Percentiles rank a stretch among this genome's conserved stretches.
Evolutionary conservation across 1,140 invertebrate species (phyloP).

Genomic region (Bombyx mandarina): DNA sequence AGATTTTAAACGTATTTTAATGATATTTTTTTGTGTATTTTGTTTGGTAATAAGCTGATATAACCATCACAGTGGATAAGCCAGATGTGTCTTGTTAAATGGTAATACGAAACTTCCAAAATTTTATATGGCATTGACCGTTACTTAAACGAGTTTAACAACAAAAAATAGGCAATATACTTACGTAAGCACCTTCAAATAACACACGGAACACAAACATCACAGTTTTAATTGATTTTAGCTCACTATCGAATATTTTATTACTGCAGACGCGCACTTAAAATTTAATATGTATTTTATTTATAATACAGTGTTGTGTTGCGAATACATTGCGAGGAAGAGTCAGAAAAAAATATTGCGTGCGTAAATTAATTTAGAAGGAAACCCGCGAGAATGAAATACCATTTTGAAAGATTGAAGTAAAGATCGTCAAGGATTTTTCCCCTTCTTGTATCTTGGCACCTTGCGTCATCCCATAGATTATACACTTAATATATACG

Average conservation of each 20-base stretch:
- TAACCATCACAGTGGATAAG: no score
- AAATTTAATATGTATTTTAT: no score
- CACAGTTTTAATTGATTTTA: slow-evolving; percentile 46
- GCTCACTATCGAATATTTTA: slow-evolving; percentile 28
- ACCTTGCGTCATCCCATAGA: slow-evolving; percentile 52
- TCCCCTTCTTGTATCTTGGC: slow-evolving; percentile 40
- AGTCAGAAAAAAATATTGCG: background rate
- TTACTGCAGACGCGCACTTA: slow-evolving; percentile 22
- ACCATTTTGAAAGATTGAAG: slow-evolving; percentile 66
- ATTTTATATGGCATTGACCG: no score
- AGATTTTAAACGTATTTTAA: no score
- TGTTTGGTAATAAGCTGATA: no score
- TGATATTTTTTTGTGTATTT: no score
- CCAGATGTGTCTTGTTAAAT: no score
- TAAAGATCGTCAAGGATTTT: slow-evolving; percentile 61
- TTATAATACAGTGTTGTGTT: no score
- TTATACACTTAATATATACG: no score
- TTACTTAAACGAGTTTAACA: slow-evolving; percentile 26
- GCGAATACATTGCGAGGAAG: no score
- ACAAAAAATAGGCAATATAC: slow-evolving; percentile 47
- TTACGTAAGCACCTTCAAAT: slow-evolving; percentile 63
- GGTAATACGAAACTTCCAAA: no score
- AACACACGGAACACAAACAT: slow-evolving; percentile 54
- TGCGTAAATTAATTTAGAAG: slow-evolving; percentile 36
- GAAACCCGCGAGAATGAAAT: slow-evolving; percentile 60